A percentile compares a stretch with the other conserved stretches of the same genome.
Conservation (phyloP, 2,113 vertebrate species). For the Thunnus maccoyii region DNA sequence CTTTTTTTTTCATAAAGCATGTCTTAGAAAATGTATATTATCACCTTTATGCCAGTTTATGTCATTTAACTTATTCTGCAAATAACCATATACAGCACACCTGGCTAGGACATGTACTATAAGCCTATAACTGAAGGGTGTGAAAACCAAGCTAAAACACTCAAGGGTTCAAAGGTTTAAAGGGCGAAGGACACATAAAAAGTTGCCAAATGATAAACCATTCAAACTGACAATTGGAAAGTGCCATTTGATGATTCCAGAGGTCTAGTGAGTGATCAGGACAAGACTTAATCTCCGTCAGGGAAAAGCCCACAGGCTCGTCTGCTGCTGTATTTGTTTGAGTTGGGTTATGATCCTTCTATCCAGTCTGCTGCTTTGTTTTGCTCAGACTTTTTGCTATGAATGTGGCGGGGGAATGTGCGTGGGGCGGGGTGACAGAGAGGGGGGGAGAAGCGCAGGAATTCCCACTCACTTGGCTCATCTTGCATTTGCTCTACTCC, state of each 20-base stretch:
- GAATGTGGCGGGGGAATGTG: slow-evolving; percentile 65
- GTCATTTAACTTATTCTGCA: too few relatives aligned
- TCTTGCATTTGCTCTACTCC: slow-evolving; percentile 56
- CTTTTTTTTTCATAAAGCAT: too few relatives aligned
- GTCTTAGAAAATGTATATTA: too few relatives aligned
- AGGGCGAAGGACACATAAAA: neutral
- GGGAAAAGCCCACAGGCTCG: neutral
- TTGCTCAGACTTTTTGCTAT: slow-evolving; percentile 48
- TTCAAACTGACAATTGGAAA: neutral
- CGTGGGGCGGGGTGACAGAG: slow-evolving; percentile 34
- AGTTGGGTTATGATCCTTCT: slow-evolving; percentile 46
- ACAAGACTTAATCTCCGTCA: slow-evolving; percentile 16
- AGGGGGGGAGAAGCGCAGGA: slow-evolving; percentile 43
- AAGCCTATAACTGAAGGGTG: neutral
- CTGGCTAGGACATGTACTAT: too few relatives aligned
- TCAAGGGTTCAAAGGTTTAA: too few relatives aligned
- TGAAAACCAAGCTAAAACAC: too few relatives aligned
- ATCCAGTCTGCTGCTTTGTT: slow-evolving; percentile 52
- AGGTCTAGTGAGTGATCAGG: neutral
- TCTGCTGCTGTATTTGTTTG: slow-evolving; percentile 46
- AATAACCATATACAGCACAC: too few relatives aligned
- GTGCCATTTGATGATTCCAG: neutral
- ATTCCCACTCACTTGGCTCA: slow-evolving; percentile 73
- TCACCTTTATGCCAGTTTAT: too few relatives aligned
- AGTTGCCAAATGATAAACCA: neutral